phyloP scores from a whole-genome alignment of 2,888 invertebrate genomes.

The Drosophila seclusa region DNA sequence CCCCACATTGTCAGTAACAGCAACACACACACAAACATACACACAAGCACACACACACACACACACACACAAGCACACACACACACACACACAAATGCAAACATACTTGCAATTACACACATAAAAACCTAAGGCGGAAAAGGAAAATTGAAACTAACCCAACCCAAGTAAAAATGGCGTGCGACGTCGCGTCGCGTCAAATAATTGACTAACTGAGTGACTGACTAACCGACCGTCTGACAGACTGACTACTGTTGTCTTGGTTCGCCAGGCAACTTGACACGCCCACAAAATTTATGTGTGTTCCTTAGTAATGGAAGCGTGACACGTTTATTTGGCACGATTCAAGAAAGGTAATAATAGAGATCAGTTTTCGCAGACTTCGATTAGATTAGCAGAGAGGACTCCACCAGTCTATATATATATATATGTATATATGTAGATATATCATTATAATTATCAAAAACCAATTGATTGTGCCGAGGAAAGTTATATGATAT shows the following conservation, averaged over 20 bases:
- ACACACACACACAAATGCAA: not conserved
- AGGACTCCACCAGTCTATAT: not conserved
- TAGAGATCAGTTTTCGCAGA: not conserved
- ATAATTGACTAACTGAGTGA: conserved; percentile 6
- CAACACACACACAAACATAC: not conserved
- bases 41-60: conserved; percentile 7
- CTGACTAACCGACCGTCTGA: not conserved
- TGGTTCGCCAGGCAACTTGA: conserved; percentile 22
- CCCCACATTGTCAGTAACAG: conserved; percentile 25
- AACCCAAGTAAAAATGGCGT: conserved; percentile 71
- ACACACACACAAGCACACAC: not conserved
- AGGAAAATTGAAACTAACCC: conserved; percentile 78
- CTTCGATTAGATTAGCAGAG: not conserved
- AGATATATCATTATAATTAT: not conserved
- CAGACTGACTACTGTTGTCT: conserved; percentile 17
- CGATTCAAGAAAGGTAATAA: not conserved
- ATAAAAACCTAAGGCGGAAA: conserved; percentile 58
- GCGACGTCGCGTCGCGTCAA: conserved; percentile 23
- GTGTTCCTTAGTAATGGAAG: conserved; percentile 14
- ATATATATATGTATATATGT: too few species aligned
- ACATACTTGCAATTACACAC: conserved; percentile 1
- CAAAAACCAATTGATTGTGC: too few species aligned
- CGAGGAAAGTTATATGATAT: not conserved
- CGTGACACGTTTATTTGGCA: not conserved
- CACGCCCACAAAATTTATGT: conserved; percentile 62